Conservation (phyloP, 2,888 invertebrate genomes). For the Pimpla rufipes region DNA sequence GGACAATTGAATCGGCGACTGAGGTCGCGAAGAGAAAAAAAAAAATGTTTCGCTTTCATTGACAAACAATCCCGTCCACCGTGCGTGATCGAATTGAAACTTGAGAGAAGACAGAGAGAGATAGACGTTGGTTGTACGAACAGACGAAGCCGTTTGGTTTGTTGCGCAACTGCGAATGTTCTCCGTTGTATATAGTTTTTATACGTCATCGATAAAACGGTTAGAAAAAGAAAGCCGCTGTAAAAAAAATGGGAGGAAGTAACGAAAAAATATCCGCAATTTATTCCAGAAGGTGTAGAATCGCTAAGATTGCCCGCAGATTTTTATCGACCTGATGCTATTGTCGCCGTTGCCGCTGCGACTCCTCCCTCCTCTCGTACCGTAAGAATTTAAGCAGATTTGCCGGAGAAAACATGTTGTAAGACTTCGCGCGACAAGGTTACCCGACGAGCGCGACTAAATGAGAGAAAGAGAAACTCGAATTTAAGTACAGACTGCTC, state of each 20-base stretch:
- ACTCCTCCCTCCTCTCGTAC: slow-evolving; percentile 72
- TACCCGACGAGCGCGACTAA: slow-evolving; percentile 73
- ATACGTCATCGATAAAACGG: slow-evolving; percentile 80
- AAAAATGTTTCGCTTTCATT: not conserved
- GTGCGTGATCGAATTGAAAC: slow-evolving; percentile 57
- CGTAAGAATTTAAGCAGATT: slow-evolving; percentile 75
- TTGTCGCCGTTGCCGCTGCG: slow-evolving; percentile 50
- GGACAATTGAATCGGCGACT: slow-evolving; percentile 1
- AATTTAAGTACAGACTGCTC: slow-evolving; percentile 71
- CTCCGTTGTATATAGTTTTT: slow-evolving; percentile 83
- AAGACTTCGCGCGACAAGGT: slow-evolving; percentile 77
- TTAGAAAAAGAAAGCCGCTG: slow-evolving; percentile 69
- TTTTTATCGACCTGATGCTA: slow-evolving; percentile 57
- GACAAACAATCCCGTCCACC: slow-evolving; percentile 66
- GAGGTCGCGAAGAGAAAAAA: not conserved
- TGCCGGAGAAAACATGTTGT: slow-evolving; percentile 75
- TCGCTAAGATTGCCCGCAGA: slow-evolving; percentile 33
- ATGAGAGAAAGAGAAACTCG: slow-evolving; percentile 47
- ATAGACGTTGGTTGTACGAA: slow-evolving; percentile 47
- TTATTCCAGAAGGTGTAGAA: slow-evolving; percentile 30
- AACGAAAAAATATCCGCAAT: slow-evolving; percentile 46
- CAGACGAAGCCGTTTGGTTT: slow-evolving; percentile 71
- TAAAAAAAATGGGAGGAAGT: slow-evolving; percentile 70
- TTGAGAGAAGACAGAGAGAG: slow-evolving; percentile 31
- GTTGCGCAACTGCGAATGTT: slow-evolving; percentile 74